Base-by-base conservation (phyloP, 2,113 vertebrate species). In the Chaenogobius annularis region DNA sequence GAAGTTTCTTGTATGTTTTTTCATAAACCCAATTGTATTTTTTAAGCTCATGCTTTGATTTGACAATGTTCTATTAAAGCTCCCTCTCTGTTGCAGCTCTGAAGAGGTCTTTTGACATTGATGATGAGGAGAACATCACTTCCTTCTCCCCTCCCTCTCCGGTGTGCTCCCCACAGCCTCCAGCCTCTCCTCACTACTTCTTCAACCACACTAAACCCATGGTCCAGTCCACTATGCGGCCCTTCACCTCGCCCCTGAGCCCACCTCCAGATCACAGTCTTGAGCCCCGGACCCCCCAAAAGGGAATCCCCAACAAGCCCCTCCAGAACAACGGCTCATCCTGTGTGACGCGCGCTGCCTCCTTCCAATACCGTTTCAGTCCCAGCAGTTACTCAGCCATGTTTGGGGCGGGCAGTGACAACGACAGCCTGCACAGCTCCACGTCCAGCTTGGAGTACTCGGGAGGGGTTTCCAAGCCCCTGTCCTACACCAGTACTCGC, bases 101-200 rank as follows among this genome's bases (percentile, higher is more conserved):
- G 75, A 95, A 96, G 87, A 93, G 94, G 62, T 96, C 95, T 0
- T 96, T 96, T 17, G 95, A 96, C 40, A 90, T 90, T 1, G 95
- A 96, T 48, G 95, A 95, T 82, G 90, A 89, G 48, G 92, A 94
- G 0, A 90, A 93, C 15, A 84, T 75, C 0, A 87, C 85, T 0
- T 44, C 89, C 15, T 93, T 93, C 71, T 85, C 93, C 3, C 73
- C 90, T 0, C 70, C 89, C 15, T 91, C 92, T 13, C 77, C 91
- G 0, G 56, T 86, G 35, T 85, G 85, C 44, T 82, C 88, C 48
- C 87, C 91, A 0, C 75, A 82, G 46, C 88, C 92, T 9, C 79
- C 83, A 17, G 71, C 86, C 0, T 78, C 87, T n/a, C 68, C 84
- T 20, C 75, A 77, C 59, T 85, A 68, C 68, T 80, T 48, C 66